Evolutionary conservation across 1,140 invertebrate species (phyloP), one percentile per base, ranked within the genome.

Genomic region (Caenorhabditis briggsae): DNA sequence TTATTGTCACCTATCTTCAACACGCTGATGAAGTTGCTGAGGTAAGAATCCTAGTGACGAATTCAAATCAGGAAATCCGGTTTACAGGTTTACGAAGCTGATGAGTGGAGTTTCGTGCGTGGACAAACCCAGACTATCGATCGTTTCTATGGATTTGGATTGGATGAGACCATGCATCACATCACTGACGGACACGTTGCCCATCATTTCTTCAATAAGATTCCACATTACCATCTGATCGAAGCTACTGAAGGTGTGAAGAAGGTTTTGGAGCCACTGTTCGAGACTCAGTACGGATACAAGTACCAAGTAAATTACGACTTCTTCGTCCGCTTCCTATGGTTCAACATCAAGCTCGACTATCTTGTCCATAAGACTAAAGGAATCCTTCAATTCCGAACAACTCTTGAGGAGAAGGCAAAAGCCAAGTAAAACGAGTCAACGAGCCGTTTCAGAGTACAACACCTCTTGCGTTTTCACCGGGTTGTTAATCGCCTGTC

Each of bases 1-100:
- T 93, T 58, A 92, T 93, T 85, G 92, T 93, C 53, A 93, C 93
- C 8, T 93, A 93, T 84, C 90, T 93, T 16, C 93, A 93, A 87
- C 93, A 93, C 33, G 50, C n/a, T 8, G 53, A 55, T 64, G 85
- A 82, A 33, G 82, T 83, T 58, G 58, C 82, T n/a, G 82, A 59
- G 58, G 58, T 83, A 48, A 48, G n/a, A 33, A 8, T 55, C 0
- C 18, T 53, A 20, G 3, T 48, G 5, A 14, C 11, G 48, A 20
- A 55, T 18, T n/a, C 59, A 43, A 33, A 43, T 89, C 91, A 90
- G 50, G 0, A 92, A 92, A 61, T 92, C 88, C 14, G 90, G 92
- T 43, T 92, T 93, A 65, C 90, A 93, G n/a, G 93, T 93, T 90
- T 93, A 93, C 84, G 90, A 92, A 14, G 92, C 93, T 50, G 89